Evolutionary conservation across 92 coral and sea anemone genomes (phyloP).

Genomic region (Paragorgia papillata): DNA sequence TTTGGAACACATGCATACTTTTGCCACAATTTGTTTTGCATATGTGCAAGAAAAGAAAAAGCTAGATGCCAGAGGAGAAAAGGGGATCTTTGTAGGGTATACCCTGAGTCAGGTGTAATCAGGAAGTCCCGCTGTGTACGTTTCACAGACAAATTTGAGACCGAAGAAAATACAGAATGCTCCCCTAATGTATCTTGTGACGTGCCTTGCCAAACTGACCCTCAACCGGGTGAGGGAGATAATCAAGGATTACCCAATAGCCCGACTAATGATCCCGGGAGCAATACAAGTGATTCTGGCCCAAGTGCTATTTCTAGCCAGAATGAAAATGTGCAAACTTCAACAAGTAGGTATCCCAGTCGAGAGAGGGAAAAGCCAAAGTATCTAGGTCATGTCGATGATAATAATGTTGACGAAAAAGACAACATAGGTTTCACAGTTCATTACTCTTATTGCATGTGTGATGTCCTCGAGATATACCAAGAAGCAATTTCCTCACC

Average conservation of each 20-base stretch:
- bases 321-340: constrained; percentile 6
- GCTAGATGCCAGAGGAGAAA: constrained; percentile 44
- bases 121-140: constrained; percentile 47
- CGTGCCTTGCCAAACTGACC: background rate
- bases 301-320: constrained; percentile 1
- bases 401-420: constrained; percentile 23
- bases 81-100: constrained; percentile 56
- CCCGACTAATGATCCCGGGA: background rate
- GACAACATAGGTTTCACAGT: constrained; percentile 51
- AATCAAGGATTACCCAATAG: background rate
- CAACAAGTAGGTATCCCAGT: constrained; percentile 33
- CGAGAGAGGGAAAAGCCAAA: constrained; percentile 43
- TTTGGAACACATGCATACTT: constrained; percentile 50
- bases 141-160: constrained; percentile 42
- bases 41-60: constrained; percentile 43
- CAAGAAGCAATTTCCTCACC: constrained; percentile 52
- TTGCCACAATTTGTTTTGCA: constrained; percentile 56
- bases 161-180: background rate
- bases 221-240: background rate
- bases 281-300: background rate
- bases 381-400: constrained; percentile 44
- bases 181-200: background rate
- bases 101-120: constrained; percentile 39
- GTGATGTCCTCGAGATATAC: constrained; percentile 49
- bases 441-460: constrained; percentile 36